Percentiles rank a stretch among this genome's conserved stretches.
phyloP scores from a whole-genome alignment of 2,113 vertebrate genomes.

The Sakesphorus luctuosus region DNA sequence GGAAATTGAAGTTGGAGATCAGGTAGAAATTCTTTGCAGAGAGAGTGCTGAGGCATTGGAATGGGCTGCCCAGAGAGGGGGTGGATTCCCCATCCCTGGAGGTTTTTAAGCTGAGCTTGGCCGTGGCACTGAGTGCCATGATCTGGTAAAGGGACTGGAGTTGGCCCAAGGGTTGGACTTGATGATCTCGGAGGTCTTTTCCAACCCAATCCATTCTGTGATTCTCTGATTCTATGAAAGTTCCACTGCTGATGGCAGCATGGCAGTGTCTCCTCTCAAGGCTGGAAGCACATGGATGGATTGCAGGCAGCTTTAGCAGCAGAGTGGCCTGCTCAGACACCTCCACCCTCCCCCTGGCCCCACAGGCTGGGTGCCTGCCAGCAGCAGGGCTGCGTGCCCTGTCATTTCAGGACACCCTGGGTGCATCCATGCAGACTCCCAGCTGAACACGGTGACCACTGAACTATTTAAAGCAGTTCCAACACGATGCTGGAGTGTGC shows the following conservation, averaged over 20 bases:
- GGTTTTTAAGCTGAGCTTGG: no score
- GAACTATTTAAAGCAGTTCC: conserved; percentile 69
- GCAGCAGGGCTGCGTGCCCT: neutral
- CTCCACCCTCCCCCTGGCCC: neutral
- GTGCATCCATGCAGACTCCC: neutral
- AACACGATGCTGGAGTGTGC: neutral
- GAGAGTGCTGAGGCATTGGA: no score
- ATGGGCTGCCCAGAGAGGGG: no score
- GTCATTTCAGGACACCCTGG: conserved; percentile 25
- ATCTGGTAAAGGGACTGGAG: no score
- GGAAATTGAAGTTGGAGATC: no score
- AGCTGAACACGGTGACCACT: conserved; percentile 53
- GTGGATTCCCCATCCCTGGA: no score
- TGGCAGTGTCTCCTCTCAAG: neutral
- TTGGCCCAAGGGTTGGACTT: no score
- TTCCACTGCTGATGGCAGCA: neutral
- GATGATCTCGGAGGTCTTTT: no score
- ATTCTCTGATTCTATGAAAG: no score
- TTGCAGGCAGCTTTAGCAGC: neutral
- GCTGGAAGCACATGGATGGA: neutral
- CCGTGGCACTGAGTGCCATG: no score
- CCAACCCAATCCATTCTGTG: no score
- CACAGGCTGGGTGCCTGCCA: neutral
- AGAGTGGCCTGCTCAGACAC: neutral
- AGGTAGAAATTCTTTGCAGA: no score